Evolutionary conservation across 2,888 invertebrate species (phyloP).

Genomic region (Brachyopa scutellaris): DNA sequence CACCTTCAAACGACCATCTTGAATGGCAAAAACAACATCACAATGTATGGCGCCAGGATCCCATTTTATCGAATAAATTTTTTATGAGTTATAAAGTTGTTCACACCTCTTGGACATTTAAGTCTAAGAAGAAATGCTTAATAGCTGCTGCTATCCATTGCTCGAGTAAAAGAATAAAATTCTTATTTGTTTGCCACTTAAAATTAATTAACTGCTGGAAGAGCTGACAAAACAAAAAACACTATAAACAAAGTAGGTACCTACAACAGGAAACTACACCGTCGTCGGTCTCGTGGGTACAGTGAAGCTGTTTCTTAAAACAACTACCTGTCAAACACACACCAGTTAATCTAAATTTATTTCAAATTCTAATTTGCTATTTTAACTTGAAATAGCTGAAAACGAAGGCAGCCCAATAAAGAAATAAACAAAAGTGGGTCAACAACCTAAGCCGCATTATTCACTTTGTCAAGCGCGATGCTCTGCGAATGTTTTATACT

Average conservation of each 20-base stretch:
- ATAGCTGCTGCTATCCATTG: not conserved
- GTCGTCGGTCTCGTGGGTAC: not conserved
- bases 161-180: not conserved
- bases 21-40: too few species aligned
- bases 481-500: slow-evolving; percentile 30
- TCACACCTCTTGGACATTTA: not conserved
- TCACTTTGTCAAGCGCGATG: slow-evolving; percentile 50
- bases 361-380: slow-evolving; percentile 25
- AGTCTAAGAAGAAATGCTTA: not conserved
- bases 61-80: not conserved
- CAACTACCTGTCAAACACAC: not conserved
- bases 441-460: slow-evolving; percentile 53
- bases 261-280: slow-evolving; percentile 24
- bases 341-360: slow-evolving; percentile 25
- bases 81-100: not conserved
- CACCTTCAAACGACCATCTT: too few species aligned
- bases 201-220: slow-evolving; percentile 37
- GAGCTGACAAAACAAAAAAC: not conserved
- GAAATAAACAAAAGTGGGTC: slow-evolving; percentile 45
- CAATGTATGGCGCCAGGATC: not conserved
- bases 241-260: too few species aligned
- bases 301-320: not conserved
- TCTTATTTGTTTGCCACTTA: not conserved
- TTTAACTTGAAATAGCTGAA: not conserved
- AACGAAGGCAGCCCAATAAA: slow-evolving; percentile 7